Percentiles rank a stretch among this genome's conserved stretches.
These are phyloP conservation scores for Gymnarchus niloticus DNA, from an alignment of 2,113 vertebrate genomes.

Conservation along the genomic window DNA sequence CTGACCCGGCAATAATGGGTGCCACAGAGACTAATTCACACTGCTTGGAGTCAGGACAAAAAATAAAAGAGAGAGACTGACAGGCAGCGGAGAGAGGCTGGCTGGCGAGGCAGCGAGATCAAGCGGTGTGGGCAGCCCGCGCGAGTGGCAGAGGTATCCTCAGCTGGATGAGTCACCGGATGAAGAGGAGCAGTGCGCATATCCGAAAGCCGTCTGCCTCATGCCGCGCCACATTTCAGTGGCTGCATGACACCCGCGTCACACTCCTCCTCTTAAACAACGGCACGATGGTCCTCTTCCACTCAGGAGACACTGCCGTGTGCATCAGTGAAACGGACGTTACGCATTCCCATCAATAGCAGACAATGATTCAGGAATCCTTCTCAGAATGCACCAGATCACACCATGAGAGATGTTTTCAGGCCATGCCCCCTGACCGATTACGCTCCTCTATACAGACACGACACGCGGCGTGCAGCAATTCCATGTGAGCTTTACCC, in stretches of 20 bases:
- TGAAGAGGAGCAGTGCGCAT: background rate
- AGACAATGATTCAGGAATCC: background rate
- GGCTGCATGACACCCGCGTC: background rate
- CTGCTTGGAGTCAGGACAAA: background rate
- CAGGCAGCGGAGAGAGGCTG: background rate
- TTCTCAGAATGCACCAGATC: conserved; percentile 1
- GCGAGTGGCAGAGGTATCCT: conserved; percentile 9
- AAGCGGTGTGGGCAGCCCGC: conserved; percentile 8
- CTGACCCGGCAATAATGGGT: background rate
- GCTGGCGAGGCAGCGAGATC: conserved; percentile 8
- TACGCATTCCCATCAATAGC: background rate
- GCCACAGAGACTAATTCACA: background rate
- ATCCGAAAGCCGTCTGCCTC: background rate
- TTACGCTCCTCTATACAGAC: background rate
- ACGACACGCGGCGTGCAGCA: background rate
- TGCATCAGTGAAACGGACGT: background rate
- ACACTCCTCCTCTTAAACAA: background rate
- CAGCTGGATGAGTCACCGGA: conserved; percentile 23
- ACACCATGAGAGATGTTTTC: background rate
- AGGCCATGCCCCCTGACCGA: background rate
- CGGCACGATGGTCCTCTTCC: background rate
- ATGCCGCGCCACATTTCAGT: background rate
- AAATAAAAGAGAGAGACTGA: background rate
- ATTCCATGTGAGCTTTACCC: background rate
- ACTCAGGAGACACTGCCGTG: background rate